phyloP scores from a whole-genome alignment of 2,888 invertebrate species.

The Ypsolopha sequella region DNA sequence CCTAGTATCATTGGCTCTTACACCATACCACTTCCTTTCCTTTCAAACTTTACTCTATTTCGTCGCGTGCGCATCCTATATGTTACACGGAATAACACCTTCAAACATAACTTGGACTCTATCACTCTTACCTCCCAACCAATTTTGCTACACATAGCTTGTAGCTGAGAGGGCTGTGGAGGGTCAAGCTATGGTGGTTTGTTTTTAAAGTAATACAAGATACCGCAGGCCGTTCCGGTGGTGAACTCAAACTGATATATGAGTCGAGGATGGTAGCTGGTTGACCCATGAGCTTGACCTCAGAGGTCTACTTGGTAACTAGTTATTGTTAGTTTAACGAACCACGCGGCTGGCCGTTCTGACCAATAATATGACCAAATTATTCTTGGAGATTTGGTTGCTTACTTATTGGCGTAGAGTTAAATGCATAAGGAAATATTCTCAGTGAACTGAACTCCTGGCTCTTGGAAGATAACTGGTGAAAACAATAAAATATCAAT shows the following conservation, averaged over 20 bases:
- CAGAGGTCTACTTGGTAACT: neutral
- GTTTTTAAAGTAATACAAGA: neutral
- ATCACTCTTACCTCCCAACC: neutral
- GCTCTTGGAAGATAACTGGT: no score
- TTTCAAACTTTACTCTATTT: no score
- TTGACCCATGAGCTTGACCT: conserved; percentile 1
- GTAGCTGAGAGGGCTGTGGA: neutral
- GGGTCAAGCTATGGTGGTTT: neutral
- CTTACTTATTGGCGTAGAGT: no score
- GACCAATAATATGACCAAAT: neutral
- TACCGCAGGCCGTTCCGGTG: neutral
- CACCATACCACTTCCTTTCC: no score
- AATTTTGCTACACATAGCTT: neutral
- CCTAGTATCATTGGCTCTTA: no score
- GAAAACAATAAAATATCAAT: no score
- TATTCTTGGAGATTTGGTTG: no score
- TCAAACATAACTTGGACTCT: neutral
- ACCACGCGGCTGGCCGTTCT: neutral
- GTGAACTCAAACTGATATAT: neutral
- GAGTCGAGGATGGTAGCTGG: neutral
- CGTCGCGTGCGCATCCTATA: neutral
- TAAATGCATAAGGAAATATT: no score
- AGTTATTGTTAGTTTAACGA: neutral
- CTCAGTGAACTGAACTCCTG: no score
- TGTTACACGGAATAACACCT: neutral